These are phyloP conservation scores for Drosophila biarmipes DNA, from an alignment of 1,140 invertebrate species.

Conservation along the genomic window DNA sequence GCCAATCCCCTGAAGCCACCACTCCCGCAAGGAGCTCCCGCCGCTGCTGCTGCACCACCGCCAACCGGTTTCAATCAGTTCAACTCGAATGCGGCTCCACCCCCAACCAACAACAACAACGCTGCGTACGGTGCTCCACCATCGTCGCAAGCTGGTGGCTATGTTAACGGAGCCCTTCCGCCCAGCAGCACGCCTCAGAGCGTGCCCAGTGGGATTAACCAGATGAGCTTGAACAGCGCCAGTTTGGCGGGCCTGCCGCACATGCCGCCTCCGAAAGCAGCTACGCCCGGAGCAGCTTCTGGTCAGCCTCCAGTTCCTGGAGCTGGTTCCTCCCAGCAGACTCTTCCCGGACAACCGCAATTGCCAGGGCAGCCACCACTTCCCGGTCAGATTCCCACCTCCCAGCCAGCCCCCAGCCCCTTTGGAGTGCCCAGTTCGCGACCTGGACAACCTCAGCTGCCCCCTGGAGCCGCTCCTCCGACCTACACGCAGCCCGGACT, in stretches of 20 bases:
- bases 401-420: conserved; percentile 21
- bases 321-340: conserved; percentile 14
- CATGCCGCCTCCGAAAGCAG: conserved; percentile 70
- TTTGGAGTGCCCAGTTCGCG: conserved; percentile 29
- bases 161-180: conserved; percentile 62
- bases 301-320: conserved; percentile 20
- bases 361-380: conserved; percentile 14
- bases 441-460: conserved; percentile 42
- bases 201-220: conserved; percentile 64
- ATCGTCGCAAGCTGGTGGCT: conserved; percentile 21
- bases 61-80: conserved; percentile 57
- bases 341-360: conserved; percentile 21
- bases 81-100: conserved; percentile 53
- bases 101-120: conserved; percentile 64
- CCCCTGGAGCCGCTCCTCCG: conserved; percentile 13
- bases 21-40: conserved; percentile 35
- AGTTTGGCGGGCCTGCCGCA: conserved; percentile 72
- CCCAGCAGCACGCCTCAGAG: conserved; percentile 55
- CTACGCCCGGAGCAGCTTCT: conserved; percentile 15
- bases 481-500: conserved; percentile 29
- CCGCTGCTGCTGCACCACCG: conserved; percentile 25
- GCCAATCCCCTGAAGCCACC: conserved; percentile 66
- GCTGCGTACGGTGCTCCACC: conserved; percentile 54
- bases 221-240: conserved; percentile 80
- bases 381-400: conserved; percentile 36